phyloP scores from a whole-genome alignment of 2,888 invertebrate species.

The Argyresthia goedartella region DNA sequence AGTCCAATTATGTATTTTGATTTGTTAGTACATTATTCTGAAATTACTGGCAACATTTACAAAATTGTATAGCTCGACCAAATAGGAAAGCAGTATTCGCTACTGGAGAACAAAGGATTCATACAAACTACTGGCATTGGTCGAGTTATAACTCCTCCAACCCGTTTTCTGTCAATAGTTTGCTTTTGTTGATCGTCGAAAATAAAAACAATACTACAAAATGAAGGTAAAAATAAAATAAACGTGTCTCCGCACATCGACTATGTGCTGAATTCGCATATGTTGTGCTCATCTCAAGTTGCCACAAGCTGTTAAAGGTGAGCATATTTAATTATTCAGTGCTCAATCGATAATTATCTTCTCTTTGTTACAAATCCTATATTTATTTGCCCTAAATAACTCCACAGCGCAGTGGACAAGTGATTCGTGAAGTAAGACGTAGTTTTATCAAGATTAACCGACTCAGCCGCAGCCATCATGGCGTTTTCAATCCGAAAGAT shows the following conservation, averaged over 20 bases:
- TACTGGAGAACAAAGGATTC: too few species aligned
- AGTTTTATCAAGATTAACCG: background rate
- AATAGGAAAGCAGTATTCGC: too few species aligned
- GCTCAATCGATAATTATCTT: background rate
- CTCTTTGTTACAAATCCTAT: background rate
- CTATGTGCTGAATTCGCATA: too few species aligned
- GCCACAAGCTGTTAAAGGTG: background rate
- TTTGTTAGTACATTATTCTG: too few species aligned
- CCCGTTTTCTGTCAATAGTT: background rate
- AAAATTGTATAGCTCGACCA: too few species aligned
- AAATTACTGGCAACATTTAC: too few species aligned
- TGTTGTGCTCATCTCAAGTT: too few species aligned
- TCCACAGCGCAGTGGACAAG: background rate
- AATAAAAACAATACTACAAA: background rate
- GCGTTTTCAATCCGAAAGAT: conserved; percentile 59
- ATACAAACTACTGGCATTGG: too few species aligned
- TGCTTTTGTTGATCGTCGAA: background rate
- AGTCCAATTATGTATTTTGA: too few species aligned
- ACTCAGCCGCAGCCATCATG: conserved; percentile 25
- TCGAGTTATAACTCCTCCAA: conserved; percentile 5
- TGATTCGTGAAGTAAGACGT: background rate
- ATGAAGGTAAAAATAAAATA: background rate
- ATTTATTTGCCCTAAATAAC: background rate
- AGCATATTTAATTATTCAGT: background rate
- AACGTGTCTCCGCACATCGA: background rate